phyloP scores from a whole-genome alignment of 2,888 invertebrate species.

The Belgica antarctica region DNA sequence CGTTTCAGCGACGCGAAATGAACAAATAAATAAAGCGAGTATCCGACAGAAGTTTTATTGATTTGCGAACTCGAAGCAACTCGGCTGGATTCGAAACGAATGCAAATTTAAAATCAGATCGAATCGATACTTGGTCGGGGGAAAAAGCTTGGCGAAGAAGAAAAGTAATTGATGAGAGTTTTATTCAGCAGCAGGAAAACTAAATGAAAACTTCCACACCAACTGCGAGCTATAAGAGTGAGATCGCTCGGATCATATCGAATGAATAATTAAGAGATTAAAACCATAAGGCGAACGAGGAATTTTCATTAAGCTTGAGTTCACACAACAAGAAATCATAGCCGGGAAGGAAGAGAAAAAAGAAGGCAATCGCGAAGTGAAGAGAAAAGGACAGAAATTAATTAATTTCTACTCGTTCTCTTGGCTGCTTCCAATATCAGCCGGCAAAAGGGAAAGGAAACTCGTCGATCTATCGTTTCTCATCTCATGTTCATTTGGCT shows the following conservation, averaged over 20 bases:
- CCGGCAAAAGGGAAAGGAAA: neutral
- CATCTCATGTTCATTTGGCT: neutral
- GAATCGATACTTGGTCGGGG: no score
- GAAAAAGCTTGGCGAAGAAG: no score
- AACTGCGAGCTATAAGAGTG: neutral
- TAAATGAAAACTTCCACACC: neutral
- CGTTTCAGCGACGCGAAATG: neutral
- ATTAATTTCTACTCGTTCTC: slow-evolving; percentile 23
- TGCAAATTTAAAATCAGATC: no score
- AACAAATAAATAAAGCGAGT: no score
- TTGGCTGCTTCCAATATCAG: neutral
- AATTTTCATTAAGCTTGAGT: slow-evolving; percentile 25
- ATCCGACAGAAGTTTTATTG: slow-evolving; percentile 1
- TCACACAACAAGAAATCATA: slow-evolving; percentile 6
- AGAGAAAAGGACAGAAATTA: slow-evolving; percentile 27
- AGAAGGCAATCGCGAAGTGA: neutral
- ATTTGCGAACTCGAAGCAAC: no score
- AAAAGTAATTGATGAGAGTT: neutral
- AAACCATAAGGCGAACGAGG: slow-evolving; percentile 23
- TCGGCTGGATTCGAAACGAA: no score
- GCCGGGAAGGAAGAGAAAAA: neutral
- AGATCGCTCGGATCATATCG: slow-evolving; percentile 24
- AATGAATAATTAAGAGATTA: slow-evolving; percentile 32
- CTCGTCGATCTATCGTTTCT: neutral
- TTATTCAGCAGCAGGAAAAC: neutral